A percentile compares a stretch with the other conserved stretches of the same genome.
phyloP scores from a whole-genome alignment of 1,140 invertebrate genomes.

The Pogonognathellus flavescens region DNA sequence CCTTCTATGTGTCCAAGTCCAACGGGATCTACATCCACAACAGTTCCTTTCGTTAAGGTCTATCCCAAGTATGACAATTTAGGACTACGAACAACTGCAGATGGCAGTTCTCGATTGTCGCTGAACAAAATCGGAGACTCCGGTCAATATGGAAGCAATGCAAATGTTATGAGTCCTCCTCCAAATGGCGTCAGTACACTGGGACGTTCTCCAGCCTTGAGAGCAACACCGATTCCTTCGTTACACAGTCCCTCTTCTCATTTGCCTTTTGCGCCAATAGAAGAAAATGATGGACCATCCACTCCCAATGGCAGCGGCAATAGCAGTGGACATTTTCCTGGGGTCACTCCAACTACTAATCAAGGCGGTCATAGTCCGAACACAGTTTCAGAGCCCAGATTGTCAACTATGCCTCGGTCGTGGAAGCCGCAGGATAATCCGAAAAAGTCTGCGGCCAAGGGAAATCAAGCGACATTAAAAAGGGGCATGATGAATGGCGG shows the following conservation, averaged over 20 bases:
- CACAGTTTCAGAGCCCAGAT: slow-evolving; percentile 20
- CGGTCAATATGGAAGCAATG: slow-evolving; percentile 7
- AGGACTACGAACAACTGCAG: slow-evolving; percentile 88
- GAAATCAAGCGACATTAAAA: not conserved
- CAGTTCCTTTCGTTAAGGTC: slow-evolving; percentile 69
- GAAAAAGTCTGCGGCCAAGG: slow-evolving; percentile 26
- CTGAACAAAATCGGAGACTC: slow-evolving; percentile 70
- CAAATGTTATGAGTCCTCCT: slow-evolving; percentile 2
- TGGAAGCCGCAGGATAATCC: slow-evolving; percentile 55
- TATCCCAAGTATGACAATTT: slow-evolving; percentile 91
- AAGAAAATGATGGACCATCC: slow-evolving; percentile 55
- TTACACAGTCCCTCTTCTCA: slow-evolving; percentile 36
- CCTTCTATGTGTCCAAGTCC: slow-evolving; percentile 72
- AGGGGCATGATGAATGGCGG: not conserved
- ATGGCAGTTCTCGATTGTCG: slow-evolving; percentile 86
- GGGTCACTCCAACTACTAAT: not conserved
- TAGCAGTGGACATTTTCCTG: not conserved
- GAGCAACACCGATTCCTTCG: slow-evolving; percentile 32
- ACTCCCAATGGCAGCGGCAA: not conserved
- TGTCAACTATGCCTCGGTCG: slow-evolving; percentile 53
- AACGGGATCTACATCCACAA: slow-evolving; percentile 65
- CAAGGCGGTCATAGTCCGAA: slow-evolving; percentile 46
- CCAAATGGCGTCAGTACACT: slow-evolving; percentile 24
- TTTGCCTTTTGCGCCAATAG: slow-evolving; percentile 60
- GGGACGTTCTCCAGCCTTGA: slow-evolving; percentile 40